These are phyloP conservation scores for Drosophila asahinai DNA, from an alignment of 1,140 invertebrate genomes.

Conservation along the genomic window DNA sequence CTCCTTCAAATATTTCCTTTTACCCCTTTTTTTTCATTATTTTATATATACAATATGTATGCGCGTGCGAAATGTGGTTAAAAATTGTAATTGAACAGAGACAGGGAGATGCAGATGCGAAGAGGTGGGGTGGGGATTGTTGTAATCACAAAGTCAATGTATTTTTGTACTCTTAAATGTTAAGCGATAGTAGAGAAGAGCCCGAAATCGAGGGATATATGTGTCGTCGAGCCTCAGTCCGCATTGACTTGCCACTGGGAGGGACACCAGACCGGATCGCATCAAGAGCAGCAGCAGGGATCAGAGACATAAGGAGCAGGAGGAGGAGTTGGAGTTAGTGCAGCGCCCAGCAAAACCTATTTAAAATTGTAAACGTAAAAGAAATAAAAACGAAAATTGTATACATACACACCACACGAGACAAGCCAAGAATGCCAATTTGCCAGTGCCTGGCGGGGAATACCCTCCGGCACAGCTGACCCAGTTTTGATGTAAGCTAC, in stretches of 20 bases:
- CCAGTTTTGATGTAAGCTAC: constrained; percentile 23
- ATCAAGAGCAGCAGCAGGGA: background rate
- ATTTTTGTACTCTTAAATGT: constrained; percentile 78
- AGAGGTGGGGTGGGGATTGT: constrained; percentile 31
- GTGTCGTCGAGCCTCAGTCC: constrained; percentile 7
- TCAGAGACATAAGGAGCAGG: background rate
- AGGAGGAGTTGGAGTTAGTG: constrained; percentile 1
- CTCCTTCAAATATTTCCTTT: constrained; percentile 31
- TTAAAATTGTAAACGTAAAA: constrained; percentile 48
- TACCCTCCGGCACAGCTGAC: constrained; percentile 17
- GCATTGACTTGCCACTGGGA: constrained; percentile 34
- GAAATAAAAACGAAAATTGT: constrained; percentile 47
- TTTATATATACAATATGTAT: constrained; percentile 32
- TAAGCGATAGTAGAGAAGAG: constrained; percentile 54
- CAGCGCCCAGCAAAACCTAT: constrained; percentile 37
- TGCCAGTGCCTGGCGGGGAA: constrained; percentile 12
- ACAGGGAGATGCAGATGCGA: background rate
- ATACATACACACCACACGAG: constrained; percentile 5
- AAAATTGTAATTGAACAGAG: constrained; percentile 36
- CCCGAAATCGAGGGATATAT: constrained; percentile 24
- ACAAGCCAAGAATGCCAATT: constrained; percentile 36
- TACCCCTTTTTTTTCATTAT: constrained; percentile 7
- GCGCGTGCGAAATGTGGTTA: constrained; percentile 35
- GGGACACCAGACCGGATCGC: constrained; percentile 12
- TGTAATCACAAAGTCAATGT: constrained; percentile 68